A percentile compares a stretch with the other conserved stretches of the same genome.
Evolutionary conservation across 2,888 invertebrate species (phyloP).

Genomic region (Carpatolechia fugitivella): DNA sequence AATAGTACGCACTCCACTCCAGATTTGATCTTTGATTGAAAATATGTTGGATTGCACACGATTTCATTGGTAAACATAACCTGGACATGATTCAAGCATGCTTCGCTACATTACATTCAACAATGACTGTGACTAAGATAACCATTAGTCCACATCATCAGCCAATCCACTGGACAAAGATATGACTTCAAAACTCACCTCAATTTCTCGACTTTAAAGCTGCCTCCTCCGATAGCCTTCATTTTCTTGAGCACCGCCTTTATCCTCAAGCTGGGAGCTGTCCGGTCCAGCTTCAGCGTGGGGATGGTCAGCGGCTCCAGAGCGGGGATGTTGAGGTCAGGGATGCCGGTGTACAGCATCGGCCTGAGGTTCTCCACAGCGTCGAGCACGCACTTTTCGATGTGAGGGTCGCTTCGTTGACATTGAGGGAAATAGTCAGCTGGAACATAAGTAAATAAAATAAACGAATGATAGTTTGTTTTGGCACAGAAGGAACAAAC

Average conservation of each 20-base stretch:
- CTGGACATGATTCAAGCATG: too few species aligned
- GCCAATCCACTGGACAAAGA: too few species aligned
- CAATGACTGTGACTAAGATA: too few species aligned
- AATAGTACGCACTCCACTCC: too few species aligned
- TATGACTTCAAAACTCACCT: conserved; percentile 72
- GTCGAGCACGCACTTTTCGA: conserved; percentile 80
- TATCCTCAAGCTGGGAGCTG: conserved; percentile 83
- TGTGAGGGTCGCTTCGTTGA: conserved; percentile 79
- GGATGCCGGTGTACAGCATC: conserved; percentile 80
- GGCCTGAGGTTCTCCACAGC: conserved; percentile 80
- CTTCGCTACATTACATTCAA: too few species aligned
- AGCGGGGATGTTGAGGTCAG: conserved; percentile 82
- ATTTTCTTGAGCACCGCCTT: conserved; percentile 83
- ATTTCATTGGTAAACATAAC: too few species aligned
- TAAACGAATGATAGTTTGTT: not conserved
- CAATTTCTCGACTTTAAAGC: conserved; percentile 82
- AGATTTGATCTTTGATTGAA: too few species aligned
- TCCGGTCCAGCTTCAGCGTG: conserved; percentile 83
- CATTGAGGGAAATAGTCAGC: conserved; percentile 83
- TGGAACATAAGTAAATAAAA: conserved; percentile 34
- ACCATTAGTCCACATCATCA: too few species aligned
- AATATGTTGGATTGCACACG: too few species aligned
- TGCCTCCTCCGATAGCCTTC: conserved; percentile 81
- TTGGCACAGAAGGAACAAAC: not conserved
- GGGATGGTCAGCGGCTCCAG: conserved; percentile 85